A percentile compares a stretch with the other conserved stretches of the same genome.
Evolutionary conservation across 2,113 vertebrate genomes (phyloP).

Genomic region (Alaudala cheleensis): DNA sequence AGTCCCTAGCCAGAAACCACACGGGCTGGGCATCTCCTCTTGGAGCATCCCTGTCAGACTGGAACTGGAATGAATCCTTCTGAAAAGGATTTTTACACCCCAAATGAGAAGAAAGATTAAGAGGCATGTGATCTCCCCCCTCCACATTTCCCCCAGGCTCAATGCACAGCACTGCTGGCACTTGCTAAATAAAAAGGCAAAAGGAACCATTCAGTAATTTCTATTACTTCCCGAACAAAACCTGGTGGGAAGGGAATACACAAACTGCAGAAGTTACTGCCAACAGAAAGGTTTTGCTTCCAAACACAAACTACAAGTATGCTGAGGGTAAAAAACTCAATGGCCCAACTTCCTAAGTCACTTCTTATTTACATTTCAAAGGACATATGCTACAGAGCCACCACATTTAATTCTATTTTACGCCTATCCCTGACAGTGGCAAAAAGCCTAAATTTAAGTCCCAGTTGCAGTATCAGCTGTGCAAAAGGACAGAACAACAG

Average conservation of each 20-base stretch:
- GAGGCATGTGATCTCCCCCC: neutral
- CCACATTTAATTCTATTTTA: neutral
- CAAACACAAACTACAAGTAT: neutral
- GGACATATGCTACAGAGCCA: rapidly evolving
- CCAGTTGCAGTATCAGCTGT: neutral
- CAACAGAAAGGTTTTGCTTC: slow-evolving; percentile 23
- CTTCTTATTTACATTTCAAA: slow-evolving; percentile 6
- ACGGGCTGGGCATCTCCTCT: neutral
- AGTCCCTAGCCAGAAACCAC: slow-evolving; percentile 9
- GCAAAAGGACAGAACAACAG: neutral
- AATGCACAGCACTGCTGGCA: slow-evolving; percentile 12
- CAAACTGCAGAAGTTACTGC: neutral
- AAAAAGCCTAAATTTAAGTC: neutral
- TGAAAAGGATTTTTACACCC: slow-evolving; percentile 19
- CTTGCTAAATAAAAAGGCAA: slow-evolving; percentile 37
- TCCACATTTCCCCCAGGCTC: neutral
- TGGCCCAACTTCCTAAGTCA: slow-evolving; percentile 5
- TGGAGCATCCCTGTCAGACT: slow-evolving; percentile 6
- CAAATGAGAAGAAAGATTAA: slow-evolving; percentile 35
- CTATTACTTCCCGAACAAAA: slow-evolving; percentile 41
- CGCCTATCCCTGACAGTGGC: rapidly evolving
- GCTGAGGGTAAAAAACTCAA: neutral
- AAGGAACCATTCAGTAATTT: slow-evolving; percentile 46
- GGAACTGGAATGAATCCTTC: neutral
- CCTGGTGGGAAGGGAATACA: slow-evolving; percentile 24